Base-by-base conservation (phyloP, 2,888 invertebrate species). In the Lomographa bimaculata region DNA sequence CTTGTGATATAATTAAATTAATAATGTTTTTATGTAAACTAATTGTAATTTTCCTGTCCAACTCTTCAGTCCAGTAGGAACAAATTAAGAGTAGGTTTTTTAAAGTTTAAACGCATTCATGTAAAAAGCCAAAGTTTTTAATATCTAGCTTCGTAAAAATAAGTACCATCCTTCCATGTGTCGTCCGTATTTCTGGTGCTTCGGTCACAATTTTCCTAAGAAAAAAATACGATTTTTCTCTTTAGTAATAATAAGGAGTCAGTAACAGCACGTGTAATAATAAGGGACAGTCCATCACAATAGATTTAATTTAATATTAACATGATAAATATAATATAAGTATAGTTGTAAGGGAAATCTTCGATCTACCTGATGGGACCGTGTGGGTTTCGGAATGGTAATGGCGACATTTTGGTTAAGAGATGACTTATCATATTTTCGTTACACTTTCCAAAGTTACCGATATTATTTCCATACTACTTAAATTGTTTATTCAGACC, bases 251-350 rank as follows among this genome's bases (percentile, higher is more conserved):
- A 26, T 57, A 57, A 64, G 58, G 42, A 69, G 67, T 64, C 64
- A 67, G 5, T 65, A 70, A 64, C 59, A 63, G 62, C 68, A 71
- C 67, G 46, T 59, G 20, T 56, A 51, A 43, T 41, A 43, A 29
- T 60, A 58, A 71, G 64, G 55, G 59, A 65, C 63, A 72, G 73
- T 76, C 70, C 78, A 77, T 78, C 72, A 78, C 76, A 76, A 42
- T 74, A 70, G 65, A 45, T 35, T 65, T 71, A 64, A 53, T 60
- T 56, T 53, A 61, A 57, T 64, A 67, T 64, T 67, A 63, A 65
- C 53, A 51, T 46, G 40, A 55, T 54, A 50, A 54, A 56, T 64
- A 69, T 60, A 54, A 50, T 54, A 56, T 64, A 69, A 60, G 20
- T 1, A 8, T 42, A 25, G 45, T 36, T 59, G 56, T 38, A 29